These are phyloP conservation scores for Hydrocynus forskahlii DNA, from an alignment of 2,797 vertebrate species.

Conservation along the genomic window DNA sequence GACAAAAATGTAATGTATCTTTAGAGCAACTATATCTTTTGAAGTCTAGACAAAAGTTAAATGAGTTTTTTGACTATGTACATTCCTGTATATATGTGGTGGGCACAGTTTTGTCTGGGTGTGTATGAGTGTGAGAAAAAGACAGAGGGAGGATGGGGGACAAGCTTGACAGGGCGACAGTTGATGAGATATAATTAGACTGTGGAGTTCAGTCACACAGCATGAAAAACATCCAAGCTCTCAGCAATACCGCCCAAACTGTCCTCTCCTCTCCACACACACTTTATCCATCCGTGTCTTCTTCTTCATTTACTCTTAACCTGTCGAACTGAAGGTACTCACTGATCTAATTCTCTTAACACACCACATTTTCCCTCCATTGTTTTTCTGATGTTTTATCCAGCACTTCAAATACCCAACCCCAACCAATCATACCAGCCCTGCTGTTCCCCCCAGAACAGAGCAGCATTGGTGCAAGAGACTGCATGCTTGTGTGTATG, in stretches of 20 bases:
- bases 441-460: slow-evolving; percentile 50
- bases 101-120: slow-evolving; percentile 9
- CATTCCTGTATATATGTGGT: background rate
- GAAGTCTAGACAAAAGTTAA: background rate
- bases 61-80: slow-evolving; percentile 1
- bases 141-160: slow-evolving; percentile 63
- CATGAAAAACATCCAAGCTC: slow-evolving; percentile 66
- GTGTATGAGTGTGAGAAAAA: slow-evolving; percentile 13
- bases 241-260: slow-evolving; percentile 52
- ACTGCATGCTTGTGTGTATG: slow-evolving; percentile 44
- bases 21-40: slow-evolving; percentile 3
- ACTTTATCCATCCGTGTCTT: background rate
- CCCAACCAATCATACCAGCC: slow-evolving; percentile 56
- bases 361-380: slow-evolving; percentile 14
- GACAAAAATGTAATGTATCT: slow-evolving; percentile 17
- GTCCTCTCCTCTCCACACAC: slow-evolving; percentile 40
- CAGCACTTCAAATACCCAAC: slow-evolving; percentile 42
- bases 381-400: slow-evolving; percentile 21
- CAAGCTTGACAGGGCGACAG: slow-evolving; percentile 68
- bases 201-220: slow-evolving; percentile 55
- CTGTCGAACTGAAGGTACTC: background rate
- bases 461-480: slow-evolving; percentile 58
- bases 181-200: slow-evolving; percentile 80
- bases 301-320: background rate
- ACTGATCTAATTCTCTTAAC: slow-evolving; percentile 9